Evolutionary conservation across 2,797 vertebrate species (phyloP).

Genomic region (Hoplostethus atlanticus): DNA sequence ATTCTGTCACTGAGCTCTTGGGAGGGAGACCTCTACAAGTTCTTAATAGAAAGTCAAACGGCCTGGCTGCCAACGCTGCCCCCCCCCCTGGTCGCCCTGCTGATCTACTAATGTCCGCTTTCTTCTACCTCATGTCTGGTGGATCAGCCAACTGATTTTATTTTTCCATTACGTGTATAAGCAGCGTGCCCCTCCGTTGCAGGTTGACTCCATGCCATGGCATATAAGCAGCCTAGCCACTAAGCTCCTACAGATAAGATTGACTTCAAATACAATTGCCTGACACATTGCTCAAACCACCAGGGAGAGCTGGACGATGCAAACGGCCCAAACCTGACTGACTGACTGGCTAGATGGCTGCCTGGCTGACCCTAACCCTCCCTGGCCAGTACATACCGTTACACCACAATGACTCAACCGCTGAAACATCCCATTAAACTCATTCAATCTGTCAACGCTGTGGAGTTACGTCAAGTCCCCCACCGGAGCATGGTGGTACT

Average conservation of each 20-base stretch:
- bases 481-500: conserved; percentile 16
- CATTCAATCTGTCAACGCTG: conserved; percentile 54
- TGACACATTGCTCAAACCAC: conserved; percentile 46
- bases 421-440: conserved; percentile 69
- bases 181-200: conserved; percentile 13
- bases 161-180: conserved; percentile 25
- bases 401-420: conserved; percentile 74
- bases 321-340: conserved; percentile 35
- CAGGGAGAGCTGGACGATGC: conserved; percentile 52
- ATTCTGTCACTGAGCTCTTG: background rate
- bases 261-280: conserved; percentile 38
- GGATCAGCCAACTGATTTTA: conserved; percentile 18
- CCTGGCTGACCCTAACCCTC: conserved; percentile 53
- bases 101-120: conserved; percentile 48
- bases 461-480: conserved; percentile 54
- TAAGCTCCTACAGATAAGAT: conserved; percentile 21
- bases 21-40: conserved; percentile 12
- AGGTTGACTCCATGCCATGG: conserved; percentile 27
- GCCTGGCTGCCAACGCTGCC: conserved; percentile 44
- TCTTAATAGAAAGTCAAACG: conserved; percentile 29
- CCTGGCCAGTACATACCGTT: conserved; percentile 57
- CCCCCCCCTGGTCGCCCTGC: conserved; percentile 40
- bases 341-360: conserved; percentile 48
- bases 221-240: conserved; percentile 37
- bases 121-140: conserved; percentile 20